Evolutionary conservation across 2,113 vertebrate species (phyloP), one percentile per base, ranked within the genome.

Genomic region (Spheniscus mendiculus): DNA sequence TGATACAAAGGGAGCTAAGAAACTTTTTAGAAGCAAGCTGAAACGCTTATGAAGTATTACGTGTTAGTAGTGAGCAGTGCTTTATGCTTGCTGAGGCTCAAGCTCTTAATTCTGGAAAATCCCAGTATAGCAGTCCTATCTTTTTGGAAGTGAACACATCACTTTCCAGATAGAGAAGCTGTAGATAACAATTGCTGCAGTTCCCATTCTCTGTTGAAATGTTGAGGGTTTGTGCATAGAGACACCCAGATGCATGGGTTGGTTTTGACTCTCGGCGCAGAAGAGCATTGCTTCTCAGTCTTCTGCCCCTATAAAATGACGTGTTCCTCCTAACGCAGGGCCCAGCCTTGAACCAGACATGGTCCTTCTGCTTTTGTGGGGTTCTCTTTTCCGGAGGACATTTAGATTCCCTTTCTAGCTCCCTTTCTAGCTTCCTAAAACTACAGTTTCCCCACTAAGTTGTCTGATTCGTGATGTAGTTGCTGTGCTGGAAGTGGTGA

Each of bases 11-110:
- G 38, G 34, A 40, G 34, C 32, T 10, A 26, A 80, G 55, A 18
- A 56, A 16, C 26, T 19, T 34, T 38, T 38, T 10, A 70, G 30
- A 52, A 70, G 12, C 6, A 22, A 56, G 36, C 42, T 50, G 78
- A 17, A 67, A 10, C 0, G 4, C 20, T 30, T n/a, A 2, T 8
- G 36, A 34, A 47, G 17, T 36, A 2, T 27, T 15, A 11, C 13
- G 0, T 1, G 26, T 36, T 18, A 38, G 65, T 5, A 21, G 11
- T 7, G 23, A 52, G 70, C 53, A 16, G 36, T 9, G 32, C 38
- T 40, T 34, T 34, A 9, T 20, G 59, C 50, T 61, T 71, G 22
- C 76, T 47, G 45, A 76, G 55, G 45, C 20, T 53, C 27, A 4
- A 15, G 71, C 15, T 42, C 32, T 38, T 27, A 15, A 9, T 25